These are phyloP conservation scores for Arremon aurantiirostris DNA, from an alignment of 2,797 vertebrate species.

Conservation along the genomic window DNA sequence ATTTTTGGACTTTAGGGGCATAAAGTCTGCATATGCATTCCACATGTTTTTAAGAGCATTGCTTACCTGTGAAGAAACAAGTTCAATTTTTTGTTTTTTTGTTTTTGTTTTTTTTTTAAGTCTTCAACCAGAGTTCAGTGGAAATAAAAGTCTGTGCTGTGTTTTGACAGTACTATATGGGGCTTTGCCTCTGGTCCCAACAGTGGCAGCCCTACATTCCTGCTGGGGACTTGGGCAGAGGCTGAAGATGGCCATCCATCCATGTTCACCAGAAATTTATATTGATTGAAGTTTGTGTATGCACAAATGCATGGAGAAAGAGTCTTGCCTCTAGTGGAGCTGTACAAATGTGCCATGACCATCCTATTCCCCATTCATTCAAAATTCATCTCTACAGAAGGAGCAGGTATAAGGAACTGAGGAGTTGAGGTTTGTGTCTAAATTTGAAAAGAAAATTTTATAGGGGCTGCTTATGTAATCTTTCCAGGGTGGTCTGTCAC, in stretches of 20 bases:
- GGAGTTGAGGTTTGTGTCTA: background rate
- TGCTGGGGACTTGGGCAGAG: background rate
- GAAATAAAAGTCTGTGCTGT: background rate
- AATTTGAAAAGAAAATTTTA: background rate
- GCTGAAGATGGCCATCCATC: background rate
- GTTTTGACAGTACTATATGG: background rate
- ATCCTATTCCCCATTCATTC: background rate
- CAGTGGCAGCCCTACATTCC: background rate
- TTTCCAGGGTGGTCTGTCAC: background rate
- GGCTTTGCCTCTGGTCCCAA: background rate
- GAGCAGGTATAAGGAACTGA: background rate
- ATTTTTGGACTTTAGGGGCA: background rate
- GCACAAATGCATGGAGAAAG: background rate
- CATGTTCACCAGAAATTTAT: background rate
- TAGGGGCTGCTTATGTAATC: background rate
- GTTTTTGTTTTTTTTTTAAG: background rate
- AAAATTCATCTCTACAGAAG: background rate
- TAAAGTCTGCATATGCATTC: background rate
- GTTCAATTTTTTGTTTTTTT: background rate
- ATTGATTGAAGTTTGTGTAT: background rate
- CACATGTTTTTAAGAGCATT: background rate
- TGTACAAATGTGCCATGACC: background rate
- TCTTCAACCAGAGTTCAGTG: background rate
- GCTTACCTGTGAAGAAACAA: background rate
- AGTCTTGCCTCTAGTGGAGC: background rate